Evolutionary conservation across 2,888 invertebrate species (phyloP).

Genomic region (Agonopterix arenella): DNA sequence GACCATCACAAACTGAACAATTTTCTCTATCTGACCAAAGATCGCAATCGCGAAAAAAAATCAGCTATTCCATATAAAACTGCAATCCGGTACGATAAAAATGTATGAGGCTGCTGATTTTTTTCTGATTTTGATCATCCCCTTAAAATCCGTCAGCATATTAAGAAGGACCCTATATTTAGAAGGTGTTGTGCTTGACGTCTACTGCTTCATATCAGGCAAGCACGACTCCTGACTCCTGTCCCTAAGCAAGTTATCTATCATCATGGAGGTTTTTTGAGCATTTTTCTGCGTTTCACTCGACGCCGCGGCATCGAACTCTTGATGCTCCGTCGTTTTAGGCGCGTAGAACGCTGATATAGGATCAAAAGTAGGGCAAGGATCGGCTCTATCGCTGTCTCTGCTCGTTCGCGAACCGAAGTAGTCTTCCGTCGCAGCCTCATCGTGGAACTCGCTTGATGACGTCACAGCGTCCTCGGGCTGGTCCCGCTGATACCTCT

Average conservation of each 20-base stretch:
- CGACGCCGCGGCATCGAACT: slow-evolving; percentile 32
- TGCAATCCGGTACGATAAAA: no score
- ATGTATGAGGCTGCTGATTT: no score
- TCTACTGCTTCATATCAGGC: slow-evolving; percentile 48
- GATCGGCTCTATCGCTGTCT: slow-evolving; percentile 58
- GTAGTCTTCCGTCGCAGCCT: slow-evolving; percentile 39
- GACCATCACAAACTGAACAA: no score
- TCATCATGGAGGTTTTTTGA: slow-evolving; percentile 62
- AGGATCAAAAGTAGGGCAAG: slow-evolving; percentile 55
- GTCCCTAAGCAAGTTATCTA: slow-evolving; percentile 60
- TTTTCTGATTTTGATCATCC: no score
- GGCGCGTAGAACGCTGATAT: slow-evolving; percentile 68
- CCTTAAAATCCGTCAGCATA: no score
- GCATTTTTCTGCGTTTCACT: slow-evolving; percentile 51
- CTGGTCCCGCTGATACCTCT: slow-evolving; percentile 53
- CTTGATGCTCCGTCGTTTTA: slow-evolving; percentile 42
- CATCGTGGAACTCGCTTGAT: slow-evolving; percentile 63
- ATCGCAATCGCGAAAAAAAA: no score
- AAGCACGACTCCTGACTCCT: slow-evolving; percentile 53
- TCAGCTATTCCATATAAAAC: no score
- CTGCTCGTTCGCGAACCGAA: slow-evolving; percentile 45
- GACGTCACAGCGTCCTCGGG: slow-evolving; percentile 69
- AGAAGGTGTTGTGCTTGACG: slow-evolving; percentile 7
- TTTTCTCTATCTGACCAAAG: no score
- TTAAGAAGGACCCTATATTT: no score